Conservation (phyloP, 2,888 invertebrate species). For the Encarsia formosa region DNA sequence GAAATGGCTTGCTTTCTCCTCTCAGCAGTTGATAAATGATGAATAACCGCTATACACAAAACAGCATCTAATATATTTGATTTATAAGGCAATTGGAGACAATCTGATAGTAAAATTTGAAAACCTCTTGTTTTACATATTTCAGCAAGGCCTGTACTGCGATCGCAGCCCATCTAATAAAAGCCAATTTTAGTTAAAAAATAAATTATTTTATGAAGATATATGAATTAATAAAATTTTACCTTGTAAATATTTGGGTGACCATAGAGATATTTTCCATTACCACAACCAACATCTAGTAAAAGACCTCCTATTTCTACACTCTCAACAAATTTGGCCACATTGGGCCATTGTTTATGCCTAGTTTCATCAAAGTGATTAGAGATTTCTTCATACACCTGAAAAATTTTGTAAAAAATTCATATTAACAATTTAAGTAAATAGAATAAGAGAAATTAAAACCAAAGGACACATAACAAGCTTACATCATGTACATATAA, state of each 20-base stretch:
- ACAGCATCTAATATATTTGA: constrained; percentile 70
- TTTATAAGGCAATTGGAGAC: constrained; percentile 69
- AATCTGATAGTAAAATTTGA: constrained; percentile 73
- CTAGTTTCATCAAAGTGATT: constrained; percentile 91
- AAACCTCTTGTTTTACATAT: constrained; percentile 62
- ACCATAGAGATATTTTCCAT: constrained; percentile 84
- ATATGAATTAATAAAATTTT: constrained; percentile 19
- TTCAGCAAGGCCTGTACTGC: constrained; percentile 64
- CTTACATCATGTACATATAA: constrained; percentile 71
- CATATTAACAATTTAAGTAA: background rate
- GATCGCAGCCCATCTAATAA: constrained; percentile 76
- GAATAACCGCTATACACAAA: constrained; percentile 94
- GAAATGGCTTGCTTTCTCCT: constrained; percentile 70
- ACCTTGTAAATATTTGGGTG: constrained; percentile 27
- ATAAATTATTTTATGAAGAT: constrained; percentile 19
- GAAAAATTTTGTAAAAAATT: background rate
- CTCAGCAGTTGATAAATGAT: constrained; percentile 82
- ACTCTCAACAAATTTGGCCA: constrained; percentile 70
- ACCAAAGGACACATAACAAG: too few species aligned
- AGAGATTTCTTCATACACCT: constrained; percentile 94
- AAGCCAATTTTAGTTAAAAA: constrained; percentile 1
- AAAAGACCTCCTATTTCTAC: constrained; percentile 68
- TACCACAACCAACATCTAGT: constrained; percentile 94
- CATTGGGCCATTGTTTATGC: constrained; percentile 91
- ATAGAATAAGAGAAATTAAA: background rate